Evolutionary conservation across 1,140 invertebrate species (phyloP).

Genomic region (Saxidomus purpurata): DNA sequence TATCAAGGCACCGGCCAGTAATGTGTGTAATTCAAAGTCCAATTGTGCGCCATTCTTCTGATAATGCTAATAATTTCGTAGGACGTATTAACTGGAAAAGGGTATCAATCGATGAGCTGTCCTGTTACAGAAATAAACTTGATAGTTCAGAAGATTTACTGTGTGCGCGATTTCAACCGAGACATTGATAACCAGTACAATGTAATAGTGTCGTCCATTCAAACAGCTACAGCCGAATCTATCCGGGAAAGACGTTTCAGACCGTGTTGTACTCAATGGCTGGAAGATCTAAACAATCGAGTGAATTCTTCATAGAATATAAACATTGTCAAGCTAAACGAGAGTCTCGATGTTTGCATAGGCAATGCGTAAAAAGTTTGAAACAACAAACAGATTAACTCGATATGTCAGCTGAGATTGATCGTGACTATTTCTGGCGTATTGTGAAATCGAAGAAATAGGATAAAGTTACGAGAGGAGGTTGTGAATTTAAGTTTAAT

Average conservation of each 20-base stretch:
- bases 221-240: too few relatives aligned
- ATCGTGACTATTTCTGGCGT: too few relatives aligned
- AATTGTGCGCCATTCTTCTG: background rate
- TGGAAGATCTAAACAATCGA: background rate
- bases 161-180: background rate
- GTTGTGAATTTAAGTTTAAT: too few relatives aligned
- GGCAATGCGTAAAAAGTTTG: background rate
- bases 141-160: background rate
- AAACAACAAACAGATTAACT: background rate
- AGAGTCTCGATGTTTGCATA: background rate
- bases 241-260: background rate
- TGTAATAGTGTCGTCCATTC: background rate
- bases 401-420: background rate
- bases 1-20: conserved; percentile 35
- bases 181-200: background rate
- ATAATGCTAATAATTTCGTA: background rate
- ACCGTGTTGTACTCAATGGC: background rate
- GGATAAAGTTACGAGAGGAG: too few relatives aligned
- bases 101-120: background rate
- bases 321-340: too few relatives aligned
- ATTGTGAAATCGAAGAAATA: too few relatives aligned
- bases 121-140: background rate
- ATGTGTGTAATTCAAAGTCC: background rate
- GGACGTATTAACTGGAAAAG: conserved; percentile 26
- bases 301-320: background rate